These are phyloP conservation scores for Polypterus senegalus DNA, from an alignment of 2,113 vertebrate genomes.

Conservation along the genomic window DNA sequence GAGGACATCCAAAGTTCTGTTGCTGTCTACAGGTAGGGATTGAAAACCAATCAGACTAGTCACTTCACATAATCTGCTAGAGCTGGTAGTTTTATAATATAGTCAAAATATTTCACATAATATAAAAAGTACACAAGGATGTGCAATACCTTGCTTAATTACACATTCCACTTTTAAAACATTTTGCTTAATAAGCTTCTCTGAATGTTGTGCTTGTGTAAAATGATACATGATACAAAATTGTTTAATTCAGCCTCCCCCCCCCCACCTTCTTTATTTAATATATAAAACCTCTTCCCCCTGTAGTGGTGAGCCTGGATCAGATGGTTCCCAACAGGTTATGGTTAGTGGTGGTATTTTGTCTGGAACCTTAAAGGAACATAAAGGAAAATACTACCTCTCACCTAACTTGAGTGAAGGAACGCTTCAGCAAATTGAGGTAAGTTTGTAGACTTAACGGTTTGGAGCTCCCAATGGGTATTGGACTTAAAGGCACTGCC, in stretches of 20 bases:
- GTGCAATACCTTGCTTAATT: no score
- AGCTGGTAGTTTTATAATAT: no score
- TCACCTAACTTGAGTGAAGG: conserved; percentile 46
- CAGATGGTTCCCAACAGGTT: conserved; percentile 43
- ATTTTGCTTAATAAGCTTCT: no score
- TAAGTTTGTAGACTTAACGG: conserved; percentile 24
- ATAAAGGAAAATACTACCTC: conserved; percentile 60
- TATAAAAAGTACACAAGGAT: no score
- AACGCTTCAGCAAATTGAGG: conserved; percentile 68
- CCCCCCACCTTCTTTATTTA: background rate
- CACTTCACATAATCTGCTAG: no score
- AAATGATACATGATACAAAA: no score
- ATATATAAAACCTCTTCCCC: background rate
- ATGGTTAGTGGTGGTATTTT: conserved; percentile 41
- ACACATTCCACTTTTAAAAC: no score
- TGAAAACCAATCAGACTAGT: no score
- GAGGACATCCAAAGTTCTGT: conserved; percentile 58
- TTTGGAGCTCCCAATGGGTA: no score
- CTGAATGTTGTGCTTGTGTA: no score
- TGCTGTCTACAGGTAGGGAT: conserved; percentile 58
- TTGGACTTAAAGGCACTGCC: no score
- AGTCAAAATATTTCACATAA: no score
- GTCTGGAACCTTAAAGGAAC: conserved; percentile 54
- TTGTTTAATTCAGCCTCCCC: background rate
- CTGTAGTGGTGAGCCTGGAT: conserved; percentile 38